A percentile compares a stretch with the other conserved stretches of the same genome.
Evolutionary conservation across 2,888 invertebrate genomes (phyloP).

Genomic region (Zygothrica quintamaculata): DNA sequence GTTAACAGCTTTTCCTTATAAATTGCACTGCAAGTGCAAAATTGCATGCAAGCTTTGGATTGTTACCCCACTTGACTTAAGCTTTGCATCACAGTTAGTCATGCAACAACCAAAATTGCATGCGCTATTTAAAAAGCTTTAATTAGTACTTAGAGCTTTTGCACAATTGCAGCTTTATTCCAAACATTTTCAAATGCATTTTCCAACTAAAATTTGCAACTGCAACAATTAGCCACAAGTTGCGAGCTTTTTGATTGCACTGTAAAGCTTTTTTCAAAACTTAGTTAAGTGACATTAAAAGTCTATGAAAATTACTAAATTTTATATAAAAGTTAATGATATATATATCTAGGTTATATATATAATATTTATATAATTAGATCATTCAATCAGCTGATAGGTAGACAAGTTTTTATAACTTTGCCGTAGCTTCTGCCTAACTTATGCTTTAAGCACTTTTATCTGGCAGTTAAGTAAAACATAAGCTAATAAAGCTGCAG

Average conservation of each 20-base stretch:
- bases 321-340: too few species aligned
- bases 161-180: slow-evolving; percentile 40
- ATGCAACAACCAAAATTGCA: slow-evolving; percentile 51
- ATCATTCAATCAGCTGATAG: too few species aligned
- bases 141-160: slow-evolving; percentile 27
- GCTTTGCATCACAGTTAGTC: slow-evolving; percentile 45
- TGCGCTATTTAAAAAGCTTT: slow-evolving; percentile 27
- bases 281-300: too few species aligned
- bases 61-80: slow-evolving; percentile 1
- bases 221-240: too few species aligned
- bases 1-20: too few species aligned
- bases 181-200: slow-evolving; percentile 49
- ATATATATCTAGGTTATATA: too few species aligned
- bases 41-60: slow-evolving; percentile 31
- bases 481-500: too few species aligned
- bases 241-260: slow-evolving; percentile 13
- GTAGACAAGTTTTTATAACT: too few species aligned
- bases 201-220: slow-evolving; percentile 14
- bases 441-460: too few species aligned
- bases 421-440: too few species aligned
- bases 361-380: too few species aligned
- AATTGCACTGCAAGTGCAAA: slow-evolving; percentile 15
- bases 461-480: too few species aligned
- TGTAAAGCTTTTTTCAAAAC: slow-evolving; percentile 24
- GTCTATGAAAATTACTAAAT: background rate